A percentile compares a stretch with the other conserved stretches of the same genome.
Conservation (phyloP, 2,113 vertebrate genomes). For the Hemiscyllium ocellatum region DNA sequence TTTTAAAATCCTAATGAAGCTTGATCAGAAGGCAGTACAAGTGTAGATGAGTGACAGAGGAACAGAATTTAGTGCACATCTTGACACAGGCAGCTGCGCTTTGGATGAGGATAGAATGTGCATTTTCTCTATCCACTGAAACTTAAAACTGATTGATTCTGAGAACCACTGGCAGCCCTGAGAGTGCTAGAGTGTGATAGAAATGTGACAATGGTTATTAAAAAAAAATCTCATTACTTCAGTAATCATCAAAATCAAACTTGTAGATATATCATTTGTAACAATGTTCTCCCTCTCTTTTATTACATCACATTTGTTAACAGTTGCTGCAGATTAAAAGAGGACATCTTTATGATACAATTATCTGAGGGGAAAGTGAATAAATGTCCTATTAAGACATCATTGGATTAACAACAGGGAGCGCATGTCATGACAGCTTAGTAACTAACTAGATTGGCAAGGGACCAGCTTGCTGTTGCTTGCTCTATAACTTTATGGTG, state of each 20-base stretch:
- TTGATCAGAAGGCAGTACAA: not conserved
- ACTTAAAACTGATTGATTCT: not conserved
- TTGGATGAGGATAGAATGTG: not conserved
- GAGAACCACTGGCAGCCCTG: not conserved
- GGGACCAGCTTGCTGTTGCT: not conserved
- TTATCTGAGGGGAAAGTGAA: constrained; percentile 26
- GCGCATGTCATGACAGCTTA: constrained; percentile 24
- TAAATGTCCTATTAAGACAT: constrained; percentile 33
- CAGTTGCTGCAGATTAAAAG: constrained; percentile 21
- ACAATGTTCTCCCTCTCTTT: not conserved
- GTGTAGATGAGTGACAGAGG: not conserved
- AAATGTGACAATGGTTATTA: not conserved
- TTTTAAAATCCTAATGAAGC: not conserved
- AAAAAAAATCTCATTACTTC: not conserved
- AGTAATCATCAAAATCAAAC: constrained; percentile 18
- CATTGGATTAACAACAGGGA: constrained; percentile 36
- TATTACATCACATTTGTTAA: constrained; percentile 26
- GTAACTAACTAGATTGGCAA: constrained; percentile 28
- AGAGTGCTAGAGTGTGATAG: not conserved
- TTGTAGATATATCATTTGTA: not conserved
- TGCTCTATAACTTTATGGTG: not conserved
- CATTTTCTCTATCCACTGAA: not conserved
- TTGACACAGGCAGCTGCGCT: not conserved
- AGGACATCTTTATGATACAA: constrained; percentile 9
- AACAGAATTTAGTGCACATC: not conserved